Percentiles rank a stretch among this genome's conserved stretches.
phyloP scores from a whole-genome alignment of 1,140 invertebrate species.

The Diorhabda sublineata region DNA sequence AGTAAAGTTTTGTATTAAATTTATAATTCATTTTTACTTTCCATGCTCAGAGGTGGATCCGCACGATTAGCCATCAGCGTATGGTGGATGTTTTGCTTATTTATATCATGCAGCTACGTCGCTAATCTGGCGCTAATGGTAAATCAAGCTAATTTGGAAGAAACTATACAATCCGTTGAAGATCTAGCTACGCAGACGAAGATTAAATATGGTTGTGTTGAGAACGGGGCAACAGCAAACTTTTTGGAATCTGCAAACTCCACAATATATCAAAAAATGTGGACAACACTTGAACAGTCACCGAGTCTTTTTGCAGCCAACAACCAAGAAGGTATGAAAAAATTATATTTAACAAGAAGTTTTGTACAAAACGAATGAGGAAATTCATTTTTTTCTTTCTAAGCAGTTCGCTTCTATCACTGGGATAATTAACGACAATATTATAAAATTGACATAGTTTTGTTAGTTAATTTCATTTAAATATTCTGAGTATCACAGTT shows the following conservation, averaged over 20 bases:
- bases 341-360: too few relatives aligned
- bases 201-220: conserved; percentile 66
- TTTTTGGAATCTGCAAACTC: conserved; percentile 72
- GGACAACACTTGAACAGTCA: conserved; percentile 75
- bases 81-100: conserved; percentile 96
- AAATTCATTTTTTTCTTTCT: too few relatives aligned
- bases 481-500: too few relatives aligned
- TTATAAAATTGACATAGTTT: too few relatives aligned
- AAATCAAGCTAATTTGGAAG: conserved; percentile 79
- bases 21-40: too few relatives aligned
- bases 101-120: conserved; percentile 94
- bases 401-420: too few relatives aligned
- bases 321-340: conserved; percentile 76
- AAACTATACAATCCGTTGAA: conserved; percentile 79
- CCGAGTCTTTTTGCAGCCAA: conserved; percentile 76
- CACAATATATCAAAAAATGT: conserved; percentile 62
- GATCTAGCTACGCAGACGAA: conserved; percentile 86
- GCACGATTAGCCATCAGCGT: conserved; percentile 74
- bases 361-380: too few relatives aligned
- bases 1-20: too few relatives aligned
- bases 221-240: conserved; percentile 65
- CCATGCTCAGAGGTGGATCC: conserved; percentile 58
- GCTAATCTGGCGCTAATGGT: conserved; percentile 94
- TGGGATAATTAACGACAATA: too few relatives aligned
- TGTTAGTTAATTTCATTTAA: too few relatives aligned